Evolutionary conservation across 92 coral and sea anemone species (phyloP).

Genomic region (Epizoanthus fatuus): DNA sequence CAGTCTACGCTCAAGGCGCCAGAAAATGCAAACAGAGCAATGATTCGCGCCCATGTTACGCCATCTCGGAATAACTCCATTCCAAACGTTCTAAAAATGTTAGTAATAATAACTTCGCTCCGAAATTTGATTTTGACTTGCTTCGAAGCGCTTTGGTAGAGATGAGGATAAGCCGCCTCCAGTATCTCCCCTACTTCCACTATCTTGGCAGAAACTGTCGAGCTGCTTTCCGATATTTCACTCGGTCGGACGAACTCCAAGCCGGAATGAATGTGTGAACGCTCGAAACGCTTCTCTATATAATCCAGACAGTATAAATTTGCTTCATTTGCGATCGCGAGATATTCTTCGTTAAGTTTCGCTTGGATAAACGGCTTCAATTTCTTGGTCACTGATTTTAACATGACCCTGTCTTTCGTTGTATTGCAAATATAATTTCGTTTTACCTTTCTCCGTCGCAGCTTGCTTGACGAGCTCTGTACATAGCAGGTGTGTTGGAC

Average conservation of each 20-base stretch:
- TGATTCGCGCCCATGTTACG: constrained; percentile 91
- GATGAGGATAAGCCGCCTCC: constrained; percentile 89
- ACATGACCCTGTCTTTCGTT: constrained; percentile 45
- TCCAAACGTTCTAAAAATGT: constrained; percentile 85
- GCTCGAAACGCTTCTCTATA: constrained; percentile 87
- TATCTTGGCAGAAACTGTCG: constrained; percentile 76
- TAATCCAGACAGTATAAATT: constrained; percentile 88
- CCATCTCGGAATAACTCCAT: constrained; percentile 89
- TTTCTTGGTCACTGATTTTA: constrained; percentile 86
- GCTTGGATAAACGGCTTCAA: constrained; percentile 86
- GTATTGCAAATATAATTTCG: neutral
- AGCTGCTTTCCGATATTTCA: constrained; percentile 69
- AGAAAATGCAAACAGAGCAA: constrained; percentile 92
- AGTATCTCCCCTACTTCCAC: constrained; percentile 91
- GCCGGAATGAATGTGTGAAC: constrained; percentile 84
- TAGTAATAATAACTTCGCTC: constrained; percentile 90
- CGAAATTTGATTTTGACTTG: constrained; percentile 86
- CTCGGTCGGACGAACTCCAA: constrained; percentile 84
- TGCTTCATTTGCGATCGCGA: constrained; percentile 86
- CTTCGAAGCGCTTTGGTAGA: constrained; percentile 89
- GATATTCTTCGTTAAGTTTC: constrained; percentile 87
- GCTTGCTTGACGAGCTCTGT: neutral
- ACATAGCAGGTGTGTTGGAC: constrained; percentile 19
- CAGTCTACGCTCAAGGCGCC: constrained; percentile 94
- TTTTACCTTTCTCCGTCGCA: neutral